Evolutionary conservation across 2,888 invertebrate genomes (phyloP).

Genomic region (Spisula solida): DNA sequence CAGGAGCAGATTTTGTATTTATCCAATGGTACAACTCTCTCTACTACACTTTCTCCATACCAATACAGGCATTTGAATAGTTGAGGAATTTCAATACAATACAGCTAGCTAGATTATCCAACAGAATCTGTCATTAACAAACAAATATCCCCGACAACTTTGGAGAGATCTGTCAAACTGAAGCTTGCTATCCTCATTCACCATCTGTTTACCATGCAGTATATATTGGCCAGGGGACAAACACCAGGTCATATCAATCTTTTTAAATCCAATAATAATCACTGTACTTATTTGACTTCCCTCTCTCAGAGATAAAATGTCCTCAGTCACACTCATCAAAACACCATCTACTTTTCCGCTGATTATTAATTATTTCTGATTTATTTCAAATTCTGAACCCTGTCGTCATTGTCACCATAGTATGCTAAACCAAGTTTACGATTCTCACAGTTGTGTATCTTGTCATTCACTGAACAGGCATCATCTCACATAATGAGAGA

Average conservation of each 20-base stretch:
- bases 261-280: neutral
- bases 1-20: neutral
- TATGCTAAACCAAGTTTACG: neutral
- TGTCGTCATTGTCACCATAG: neutral
- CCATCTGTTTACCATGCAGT: neutral
- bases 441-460: neutral
- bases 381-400: neutral
- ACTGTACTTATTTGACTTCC: neutral
- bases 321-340: constrained; percentile 9
- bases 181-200: neutral
- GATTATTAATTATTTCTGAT: neutral
- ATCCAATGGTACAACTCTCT: neutral
- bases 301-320: neutral
- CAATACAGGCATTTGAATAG: neutral
- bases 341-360: neutral
- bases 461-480: neutral
- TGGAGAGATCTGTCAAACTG: constrained; percentile 4
- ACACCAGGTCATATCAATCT: neutral
- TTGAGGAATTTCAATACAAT: constrained; percentile 1
- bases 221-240: neutral
- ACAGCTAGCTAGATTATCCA: neutral
- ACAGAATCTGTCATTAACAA: neutral
- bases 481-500: neutral
- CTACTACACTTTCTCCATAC: neutral
- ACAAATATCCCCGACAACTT: neutral